Base-by-base conservation (phyloP, 2,888 invertebrate genomes). In the Altica lythri region DNA sequence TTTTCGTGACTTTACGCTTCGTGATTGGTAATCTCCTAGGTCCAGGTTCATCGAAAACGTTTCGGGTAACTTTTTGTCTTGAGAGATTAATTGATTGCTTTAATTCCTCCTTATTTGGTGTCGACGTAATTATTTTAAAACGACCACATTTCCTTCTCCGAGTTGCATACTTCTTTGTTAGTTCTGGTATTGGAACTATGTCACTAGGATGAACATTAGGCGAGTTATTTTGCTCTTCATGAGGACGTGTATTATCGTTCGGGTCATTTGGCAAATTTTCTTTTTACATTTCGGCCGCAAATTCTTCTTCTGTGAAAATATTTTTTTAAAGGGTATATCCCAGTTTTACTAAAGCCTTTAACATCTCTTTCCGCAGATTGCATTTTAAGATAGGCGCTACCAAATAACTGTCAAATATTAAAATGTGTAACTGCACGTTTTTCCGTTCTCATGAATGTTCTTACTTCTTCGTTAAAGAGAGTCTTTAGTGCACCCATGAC, bases 41-140 rank as follows among this genome's bases (percentile, higher is more conserved):
- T 34, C 34, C 34, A 34, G 22, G 8, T 22, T 22, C 22, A 22
- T 34, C 34, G 34, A 34, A 13, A 13, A 34, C 14, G 10, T 34
- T 10, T 34, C 34, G 8, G 8, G 29, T 29, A 29, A 29, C 29
- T 29, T 29, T 29, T 19, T n/a, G 12, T n/a, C 25, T 43, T 29
- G 16, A 14, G n/a, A 29, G 2, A 9, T 43, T 13, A 14, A 43
- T 29, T 29, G 16, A 43, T 43, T 13, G 5, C 43, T 43, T 29
- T 14, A 43, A 17, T 25, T 43, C 43, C 9, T 29, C 29, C 13
- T 27, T 43, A 13, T 42, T 42, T 10, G 40, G 40, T 10, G 40
- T 42, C 40, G 22, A 42, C n/a, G 40, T 42, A 22, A 42, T 42
- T 22, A 42, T 42, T 42, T 42, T 42, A 12, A 25, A n/a, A 22